Base-by-base conservation (phyloP, 2,797 vertebrate genomes). In the Todus mexicanus region DNA sequence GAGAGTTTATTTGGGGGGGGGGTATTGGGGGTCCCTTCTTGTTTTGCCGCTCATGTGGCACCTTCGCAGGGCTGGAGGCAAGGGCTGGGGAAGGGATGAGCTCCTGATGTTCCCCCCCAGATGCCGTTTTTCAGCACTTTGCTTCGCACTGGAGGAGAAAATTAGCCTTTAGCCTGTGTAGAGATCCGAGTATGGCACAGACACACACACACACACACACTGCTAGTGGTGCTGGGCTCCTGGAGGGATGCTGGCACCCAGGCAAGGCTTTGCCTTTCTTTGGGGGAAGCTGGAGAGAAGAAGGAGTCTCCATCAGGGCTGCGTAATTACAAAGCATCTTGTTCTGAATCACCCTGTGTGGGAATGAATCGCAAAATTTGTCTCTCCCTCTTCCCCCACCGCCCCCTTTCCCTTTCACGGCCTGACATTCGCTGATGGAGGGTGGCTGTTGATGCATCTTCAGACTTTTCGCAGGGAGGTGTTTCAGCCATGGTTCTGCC, bases 261-360 rank as follows among this genome's bases (percentile, higher is more conserved):
- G 70, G 79, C 66, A 83, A 0, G 47, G 89, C 50, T 91, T 71
- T 68, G 61, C 59, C 40, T 72, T 63, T 61, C 64, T 38, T 56
- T 42, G 22, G 8, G 14, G 5, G 4, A 15, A 5, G 7, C 8
- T 50, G 43, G 57, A 60, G 29, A 29, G 61, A 72, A n/a, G 69
- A 93, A 82, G 88, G 76, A 94, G 89, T 91, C 73, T 95, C 95
- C 92, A 85, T 75, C 79, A 73, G 73, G 74, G 92, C 91, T 96
- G 96, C 84, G 87, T 95, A 97, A 96, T 96, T 96, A 95, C 94
- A 90, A 95, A 93, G 93, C 95, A 96, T 95, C 95, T 95, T 85
- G 92, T 89, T 96, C 93, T 96, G 95, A 97, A 97, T 96, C 94
- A 94, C 95, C 76, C 84, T 93, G 92, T 93, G 95, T 96, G 93